Conservation (phyloP, 1,140 invertebrate species). For the Saccostrea echinata region DNA sequence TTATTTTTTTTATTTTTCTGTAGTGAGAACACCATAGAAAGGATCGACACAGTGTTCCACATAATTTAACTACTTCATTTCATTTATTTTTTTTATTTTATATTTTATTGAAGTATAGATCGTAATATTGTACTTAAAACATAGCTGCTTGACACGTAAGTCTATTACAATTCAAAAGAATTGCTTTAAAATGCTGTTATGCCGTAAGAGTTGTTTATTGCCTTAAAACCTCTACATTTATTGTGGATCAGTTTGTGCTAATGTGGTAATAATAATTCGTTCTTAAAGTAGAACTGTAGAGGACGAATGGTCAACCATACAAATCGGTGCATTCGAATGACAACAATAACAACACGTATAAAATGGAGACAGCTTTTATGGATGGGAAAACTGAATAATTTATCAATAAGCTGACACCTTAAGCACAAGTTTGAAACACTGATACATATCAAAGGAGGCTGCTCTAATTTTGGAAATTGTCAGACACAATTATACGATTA, state of each 20-base stretch:
- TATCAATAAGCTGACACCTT: slow-evolving; percentile 16
- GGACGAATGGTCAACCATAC: background rate
- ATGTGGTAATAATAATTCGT: background rate
- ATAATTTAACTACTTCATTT: background rate
- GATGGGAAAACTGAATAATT: slow-evolving; percentile 37
- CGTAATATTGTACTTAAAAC: background rate
- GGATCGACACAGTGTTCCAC: background rate
- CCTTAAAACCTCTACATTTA: background rate
- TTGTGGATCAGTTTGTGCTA: slow-evolving; percentile 11
- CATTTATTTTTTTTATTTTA: background rate
- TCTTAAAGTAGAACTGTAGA: background rate
- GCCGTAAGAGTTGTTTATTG: background rate
- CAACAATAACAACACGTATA: slow-evolving; percentile 7
- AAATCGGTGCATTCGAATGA: slow-evolving; percentile 12
- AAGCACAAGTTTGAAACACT: background rate
- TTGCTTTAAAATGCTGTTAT: slow-evolving; percentile 4
- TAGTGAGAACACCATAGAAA: background rate
- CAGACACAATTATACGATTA: background rate
- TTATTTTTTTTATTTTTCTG: background rate
- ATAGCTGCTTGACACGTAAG: background rate
- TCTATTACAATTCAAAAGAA: background rate
- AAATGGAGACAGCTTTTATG: slow-evolving; percentile 27
- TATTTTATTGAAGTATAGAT: too few species aligned
- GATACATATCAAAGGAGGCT: slow-evolving; percentile 9
- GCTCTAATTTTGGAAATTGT: background rate